These are phyloP conservation scores for Hippocampus kuda DNA, from an alignment of 2,797 vertebrate genomes.

Conservation along the genomic window DNA sequence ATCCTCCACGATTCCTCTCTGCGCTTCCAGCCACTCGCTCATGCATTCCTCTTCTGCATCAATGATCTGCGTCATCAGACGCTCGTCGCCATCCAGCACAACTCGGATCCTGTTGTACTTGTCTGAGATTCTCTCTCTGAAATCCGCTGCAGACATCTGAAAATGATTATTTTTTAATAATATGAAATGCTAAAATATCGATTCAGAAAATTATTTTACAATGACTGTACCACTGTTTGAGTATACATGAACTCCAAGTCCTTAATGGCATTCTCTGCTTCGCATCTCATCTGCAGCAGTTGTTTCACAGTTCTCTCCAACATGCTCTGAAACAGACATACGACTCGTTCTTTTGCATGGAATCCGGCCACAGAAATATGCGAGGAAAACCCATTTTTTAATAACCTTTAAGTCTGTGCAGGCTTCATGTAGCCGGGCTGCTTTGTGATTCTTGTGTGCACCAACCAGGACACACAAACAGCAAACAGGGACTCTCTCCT, in stretches of 20 bases:
- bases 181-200: background rate
- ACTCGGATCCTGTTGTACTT: conserved; percentile 63
- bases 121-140: conserved; percentile 55
- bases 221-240: conserved; percentile 55
- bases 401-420: conserved; percentile 57
- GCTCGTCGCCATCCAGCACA: conserved; percentile 63
- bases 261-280: conserved; percentile 53
- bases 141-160: conserved; percentile 55
- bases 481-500: conserved; percentile 60
- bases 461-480: conserved; percentile 64
- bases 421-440: conserved; percentile 55
- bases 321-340: conserved; percentile 42
- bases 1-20: conserved; percentile 47
- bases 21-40: conserved; percentile 58
- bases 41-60: conserved; percentile 58
- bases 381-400: background rate
- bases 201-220: background rate
- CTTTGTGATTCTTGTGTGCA: conserved; percentile 59
- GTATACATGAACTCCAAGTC: conserved; percentile 58
- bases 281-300: conserved; percentile 51
- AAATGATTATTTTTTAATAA: conserved; percentile 10
- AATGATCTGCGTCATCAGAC: conserved; percentile 67
- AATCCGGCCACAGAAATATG: background rate
- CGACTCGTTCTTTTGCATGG: background rate
- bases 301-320: conserved; percentile 50